These are phyloP conservation scores for human DNA, from an alignment of 2,113 vertebrate genomes.

Conservation along the genomic window DNA sequence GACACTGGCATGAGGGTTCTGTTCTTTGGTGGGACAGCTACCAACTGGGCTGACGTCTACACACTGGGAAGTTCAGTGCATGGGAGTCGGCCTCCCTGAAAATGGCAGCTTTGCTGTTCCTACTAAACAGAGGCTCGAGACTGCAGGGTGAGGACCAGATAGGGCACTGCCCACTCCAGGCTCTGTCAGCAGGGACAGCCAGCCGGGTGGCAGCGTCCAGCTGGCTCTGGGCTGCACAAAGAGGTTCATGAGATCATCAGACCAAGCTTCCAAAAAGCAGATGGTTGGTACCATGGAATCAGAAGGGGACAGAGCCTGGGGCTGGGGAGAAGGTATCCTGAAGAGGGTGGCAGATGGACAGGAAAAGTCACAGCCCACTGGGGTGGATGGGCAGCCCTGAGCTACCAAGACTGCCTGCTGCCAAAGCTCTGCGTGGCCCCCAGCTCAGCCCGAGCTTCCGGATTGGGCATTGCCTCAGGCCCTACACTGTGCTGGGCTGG, in stretches of 20 bases:
- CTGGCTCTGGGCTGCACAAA: neutral
- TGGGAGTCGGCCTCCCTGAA: neutral
- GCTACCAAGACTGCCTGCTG: neutral
- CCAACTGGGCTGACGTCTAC: neutral
- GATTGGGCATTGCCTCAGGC: too few species aligned
- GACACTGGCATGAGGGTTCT: accelerated
- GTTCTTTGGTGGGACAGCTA: neutral
- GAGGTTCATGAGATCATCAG: neutral
- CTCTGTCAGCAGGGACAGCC: neutral
- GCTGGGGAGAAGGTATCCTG: neutral
- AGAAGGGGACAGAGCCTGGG: neutral
- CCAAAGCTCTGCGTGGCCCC: neutral
- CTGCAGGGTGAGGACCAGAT: neutral
- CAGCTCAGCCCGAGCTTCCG: neutral
- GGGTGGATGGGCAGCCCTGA: neutral
- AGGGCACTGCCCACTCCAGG: too few species aligned
- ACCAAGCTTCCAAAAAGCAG: neutral
- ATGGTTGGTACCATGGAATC: neutral
- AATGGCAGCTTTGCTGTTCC: neutral
- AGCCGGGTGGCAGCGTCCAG: accelerated
- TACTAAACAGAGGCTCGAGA: neutral
- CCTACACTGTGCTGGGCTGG: neutral
- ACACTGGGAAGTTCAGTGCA: too few species aligned
- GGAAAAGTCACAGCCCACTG: neutral
- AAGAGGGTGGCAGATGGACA: neutral